Evolutionary conservation across 2,888 invertebrate genomes (phyloP), one percentile per base, ranked within the genome.

Genomic region (Cataglyphis livida): DNA sequence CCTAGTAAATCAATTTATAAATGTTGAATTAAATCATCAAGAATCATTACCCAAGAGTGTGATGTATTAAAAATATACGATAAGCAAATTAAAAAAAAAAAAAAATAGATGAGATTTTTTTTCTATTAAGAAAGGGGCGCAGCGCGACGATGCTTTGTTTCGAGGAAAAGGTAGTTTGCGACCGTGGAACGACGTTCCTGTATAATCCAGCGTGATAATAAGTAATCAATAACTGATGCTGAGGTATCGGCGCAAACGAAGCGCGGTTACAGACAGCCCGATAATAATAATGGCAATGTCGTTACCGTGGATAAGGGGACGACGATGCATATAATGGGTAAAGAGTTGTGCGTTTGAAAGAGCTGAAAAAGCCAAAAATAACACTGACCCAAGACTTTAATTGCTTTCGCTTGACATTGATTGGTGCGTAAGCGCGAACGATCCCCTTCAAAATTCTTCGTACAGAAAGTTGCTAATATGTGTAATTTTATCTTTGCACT

Each of bases 141-240:
- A n/a, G n/a, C 10, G 5, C 12, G 65, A 65, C 12, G 3, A 6
- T 21, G 15, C n/a, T 54, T 66, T 10, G 51, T 66, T 54, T 66
- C 15, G 38, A 64, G 54, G 41, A 51, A 6, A 28, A 68, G 38
- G 4, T 21, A 38, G 48, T 12, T 57, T 12, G 21, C 75, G 35
- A 41, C 18, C 44, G 44, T 44, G 9, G 10, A 15, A 32, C 65
- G 21, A 78, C 70, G 57, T 44, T 54, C 70, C 70, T 70, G 70
- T 41, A 78, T 70, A 70, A 78, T 41, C 21, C 38, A 41, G 54
- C 21, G 28, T 70, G 21, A 78, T 78, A 78, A 78, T 57, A 59
- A 79, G 25, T 59, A 44, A 79, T 79, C 78, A 79, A 79, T 79
- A 79, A 79, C 12, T 59, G 57, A 78, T 68, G 70, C 78, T 78